Conservation (phyloP, 1,140 invertebrate genomes). For the Heliconius nattereri region DNA sequence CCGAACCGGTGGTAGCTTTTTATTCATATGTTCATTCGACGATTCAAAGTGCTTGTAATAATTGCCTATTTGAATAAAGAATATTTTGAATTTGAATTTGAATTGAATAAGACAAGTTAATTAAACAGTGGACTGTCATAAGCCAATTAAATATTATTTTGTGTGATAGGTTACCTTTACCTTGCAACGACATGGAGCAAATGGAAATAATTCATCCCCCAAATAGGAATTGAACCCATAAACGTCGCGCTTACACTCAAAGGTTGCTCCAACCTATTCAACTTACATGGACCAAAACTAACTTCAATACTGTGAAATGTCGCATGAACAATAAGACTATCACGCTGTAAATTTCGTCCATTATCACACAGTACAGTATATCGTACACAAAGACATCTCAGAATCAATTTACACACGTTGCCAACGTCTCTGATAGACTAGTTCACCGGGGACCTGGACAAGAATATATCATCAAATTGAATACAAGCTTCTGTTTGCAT, state of each 20-base stretch:
- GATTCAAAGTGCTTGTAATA: no score
- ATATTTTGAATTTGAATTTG: no score
- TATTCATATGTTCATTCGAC: no score
- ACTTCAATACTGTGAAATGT: background rate
- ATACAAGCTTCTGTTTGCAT: no score
- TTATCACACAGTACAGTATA: background rate
- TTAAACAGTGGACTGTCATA: no score
- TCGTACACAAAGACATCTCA: slow-evolving; percentile 8
- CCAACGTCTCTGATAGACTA: background rate
- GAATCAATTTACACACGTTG: slow-evolving; percentile 15
- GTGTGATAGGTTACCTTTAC: no score
- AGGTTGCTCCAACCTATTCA: background rate
- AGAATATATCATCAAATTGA: background rate
- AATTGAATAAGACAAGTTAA: no score
- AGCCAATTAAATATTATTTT: no score
- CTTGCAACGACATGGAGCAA: no score
- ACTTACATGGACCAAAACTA: background rate
- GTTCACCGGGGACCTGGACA: background rate
- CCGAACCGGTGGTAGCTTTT: no score
- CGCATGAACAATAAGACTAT: slow-evolving; percentile 10
- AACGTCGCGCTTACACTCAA: background rate
- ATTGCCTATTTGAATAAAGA: no score
- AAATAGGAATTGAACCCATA: background rate
- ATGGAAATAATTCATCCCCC: background rate
- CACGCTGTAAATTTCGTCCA: slow-evolving; percentile 5